Evolutionary conservation across 2,113 vertebrate species (phyloP).

Genomic region (Columba livia): DNA sequence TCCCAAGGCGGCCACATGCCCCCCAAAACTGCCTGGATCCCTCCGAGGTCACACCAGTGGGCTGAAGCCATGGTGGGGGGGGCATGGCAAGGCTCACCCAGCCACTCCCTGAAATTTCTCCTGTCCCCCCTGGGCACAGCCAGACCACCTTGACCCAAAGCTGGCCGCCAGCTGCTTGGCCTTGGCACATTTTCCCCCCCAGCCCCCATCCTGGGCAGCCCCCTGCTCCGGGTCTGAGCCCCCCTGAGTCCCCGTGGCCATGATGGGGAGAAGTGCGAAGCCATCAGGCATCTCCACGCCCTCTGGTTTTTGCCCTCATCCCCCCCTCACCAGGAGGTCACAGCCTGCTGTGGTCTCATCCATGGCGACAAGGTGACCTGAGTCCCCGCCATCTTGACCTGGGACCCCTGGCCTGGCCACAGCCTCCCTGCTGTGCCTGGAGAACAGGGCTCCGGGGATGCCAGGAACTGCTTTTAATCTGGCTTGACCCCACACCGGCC

Average conservation of each 20-base stretch:
- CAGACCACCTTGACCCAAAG: background rate
- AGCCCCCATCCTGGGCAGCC: background rate
- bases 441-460: background rate
- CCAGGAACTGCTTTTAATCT: background rate
- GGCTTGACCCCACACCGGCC: background rate
- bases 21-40: background rate
- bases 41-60: background rate
- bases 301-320: background rate
- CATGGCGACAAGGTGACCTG: background rate
- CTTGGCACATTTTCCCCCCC: background rate
- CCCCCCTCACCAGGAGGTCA: rapidly evolving
- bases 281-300: rapidly evolving
- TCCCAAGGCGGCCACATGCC: rapidly evolving
- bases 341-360: background rate
- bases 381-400: rapidly evolving
- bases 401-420: background rate
- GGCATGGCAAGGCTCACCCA: background rate
- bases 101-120: background rate
- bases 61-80: background rate
- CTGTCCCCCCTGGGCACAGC: background rate
- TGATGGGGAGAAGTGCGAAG: background rate
- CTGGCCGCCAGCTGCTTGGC: background rate
- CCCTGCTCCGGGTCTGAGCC: background rate
- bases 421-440: background rate
- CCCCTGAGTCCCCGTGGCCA: rapidly evolving